Evolutionary conservation across 2,797 vertebrate genomes (phyloP), one percentile per base, ranked within the genome.

Genomic region (Champsocephalus gunnari): DNA sequence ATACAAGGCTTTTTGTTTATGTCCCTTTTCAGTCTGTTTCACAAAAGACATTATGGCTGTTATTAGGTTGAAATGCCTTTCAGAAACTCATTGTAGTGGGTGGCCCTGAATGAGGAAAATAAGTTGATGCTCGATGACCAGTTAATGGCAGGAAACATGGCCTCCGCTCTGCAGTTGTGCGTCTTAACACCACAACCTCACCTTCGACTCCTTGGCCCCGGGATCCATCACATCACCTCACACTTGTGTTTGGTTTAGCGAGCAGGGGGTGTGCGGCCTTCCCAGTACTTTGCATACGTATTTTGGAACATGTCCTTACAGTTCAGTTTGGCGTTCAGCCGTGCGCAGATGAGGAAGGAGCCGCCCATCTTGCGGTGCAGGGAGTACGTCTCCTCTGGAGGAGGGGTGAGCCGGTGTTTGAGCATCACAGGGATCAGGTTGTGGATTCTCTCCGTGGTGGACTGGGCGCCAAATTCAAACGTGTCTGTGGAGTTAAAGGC

Each of bases 281-380:
- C 93, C 96, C 96, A 95, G 79, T 99, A 99, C 58, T 95, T 95
- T 64, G 80, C 69, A 24, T 99, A 99, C 0, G 94, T 87, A 5
- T 89, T 79, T 45, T 97, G 88, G 55, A 99, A 99, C 97, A 99
- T 98, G 44, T 93, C 83, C 66, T 96, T 97, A 73, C 98, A 99
- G 65, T 85, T 12, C 66, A 99, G 95, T 83, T 95, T 91, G 5
- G 97, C 97, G 57, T 96, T 88, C 49, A 99, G 94, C 84, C 96
- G 97, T 61, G 98, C 97, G 93, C 98, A 99, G 93, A 99, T 99
- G 56, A 99, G 98, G 90, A 99, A 99, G 1, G 98, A 99, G 72
- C 98, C 98, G 0, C 97, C 98, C 98, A 99, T 99, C 93, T 99
- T 99, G 38, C 98, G 94, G 89, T 99, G 98, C 57, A 99, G 95